Base-by-base conservation (phyloP, 1,140 invertebrate genomes). In the Heliconius hermathena region DNA sequence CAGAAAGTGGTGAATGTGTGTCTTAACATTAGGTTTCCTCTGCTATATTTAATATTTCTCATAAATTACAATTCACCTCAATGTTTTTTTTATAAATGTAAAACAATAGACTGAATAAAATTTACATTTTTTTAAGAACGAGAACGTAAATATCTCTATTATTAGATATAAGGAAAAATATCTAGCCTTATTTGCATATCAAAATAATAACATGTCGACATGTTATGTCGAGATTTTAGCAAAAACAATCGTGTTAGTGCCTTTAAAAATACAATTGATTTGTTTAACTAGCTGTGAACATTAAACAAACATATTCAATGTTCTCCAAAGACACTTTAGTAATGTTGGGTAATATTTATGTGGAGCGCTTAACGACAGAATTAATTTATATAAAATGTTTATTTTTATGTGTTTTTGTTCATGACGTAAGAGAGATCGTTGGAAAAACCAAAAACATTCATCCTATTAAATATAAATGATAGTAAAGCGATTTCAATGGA, bases 381-480 rank as follows among this genome's bases (percentile, higher is more conserved):
- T 66, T 29, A 66, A 66, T 66, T 26, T 66, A 13, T 66, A 66
- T 66, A 66, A 66, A 66, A 66, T 66, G 20, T 66, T n/a, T 66
- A 29, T 66, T 16, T 29, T 66, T 66, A 26, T 29, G 13, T 57
- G 6, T 22, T 60, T 66, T 29, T 29, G 60, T 66, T 18, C 11
- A 66, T 66, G 60, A 66, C 60, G 60, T 29, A 66, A 66, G 60
- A 66, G 1, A 66, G 22, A 13, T 29, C 22, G 22, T 22, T 26
- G 60, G 60, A 66, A 66, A 66, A 29, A 29, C 60, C 60, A 16
- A 26, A 66, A 22, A 3, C n/a, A n/a, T 22, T 16, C 13, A 29
- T 66, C 9, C 26, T 66, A 66, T 66, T 22, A 66, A 66, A 16
- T 16, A 66, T 22, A 22, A 66, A 29, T 2, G 60, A 66, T 66